Conservation (phyloP, 2,888 invertebrate genomes). For the Andrena hattorfiana region DNA sequence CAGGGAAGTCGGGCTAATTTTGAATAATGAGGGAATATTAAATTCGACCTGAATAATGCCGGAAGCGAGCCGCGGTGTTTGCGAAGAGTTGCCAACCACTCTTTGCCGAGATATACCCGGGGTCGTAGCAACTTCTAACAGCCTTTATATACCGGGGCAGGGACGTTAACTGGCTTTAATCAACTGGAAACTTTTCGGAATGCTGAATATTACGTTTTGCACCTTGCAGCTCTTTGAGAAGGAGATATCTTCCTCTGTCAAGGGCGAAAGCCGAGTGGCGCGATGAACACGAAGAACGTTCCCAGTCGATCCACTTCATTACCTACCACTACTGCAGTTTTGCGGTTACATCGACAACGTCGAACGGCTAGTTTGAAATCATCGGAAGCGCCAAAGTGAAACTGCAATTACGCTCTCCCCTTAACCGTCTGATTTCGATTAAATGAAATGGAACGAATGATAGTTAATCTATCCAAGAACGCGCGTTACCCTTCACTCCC, state of each 20-base stretch:
- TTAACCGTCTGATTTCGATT: background rate
- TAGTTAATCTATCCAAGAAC: constrained; percentile 11
- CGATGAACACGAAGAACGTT: constrained; percentile 19
- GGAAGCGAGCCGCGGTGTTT: constrained; percentile 61
- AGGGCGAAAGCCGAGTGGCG: constrained; percentile 6
- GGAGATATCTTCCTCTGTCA: constrained; percentile 10
- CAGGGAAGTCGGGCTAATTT: constrained; percentile 75
- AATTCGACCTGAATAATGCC: constrained; percentile 72
- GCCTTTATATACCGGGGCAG: constrained; percentile 46
- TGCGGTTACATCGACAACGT: constrained; percentile 1
- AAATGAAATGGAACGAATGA: constrained; percentile 9
- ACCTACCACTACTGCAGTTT: background rate
- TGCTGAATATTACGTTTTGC: constrained; percentile 70
- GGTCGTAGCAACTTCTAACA: constrained; percentile 58
- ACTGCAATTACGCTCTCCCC: background rate
- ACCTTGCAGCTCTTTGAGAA: constrained; percentile 57
- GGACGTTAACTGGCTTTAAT: constrained; percentile 78
- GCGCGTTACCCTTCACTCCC: background rate
- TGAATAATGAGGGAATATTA: constrained; percentile 80
- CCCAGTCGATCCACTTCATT: constrained; percentile 32
- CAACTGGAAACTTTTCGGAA: constrained; percentile 78
- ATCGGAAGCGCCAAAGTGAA: background rate
- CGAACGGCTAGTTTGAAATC: background rate
- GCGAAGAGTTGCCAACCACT: constrained; percentile 69
- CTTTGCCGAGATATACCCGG: constrained; percentile 65